These are phyloP conservation scores for Caenorhabditis becei DNA, from an alignment of 2,888 invertebrate species.

Conservation along the genomic window DNA sequence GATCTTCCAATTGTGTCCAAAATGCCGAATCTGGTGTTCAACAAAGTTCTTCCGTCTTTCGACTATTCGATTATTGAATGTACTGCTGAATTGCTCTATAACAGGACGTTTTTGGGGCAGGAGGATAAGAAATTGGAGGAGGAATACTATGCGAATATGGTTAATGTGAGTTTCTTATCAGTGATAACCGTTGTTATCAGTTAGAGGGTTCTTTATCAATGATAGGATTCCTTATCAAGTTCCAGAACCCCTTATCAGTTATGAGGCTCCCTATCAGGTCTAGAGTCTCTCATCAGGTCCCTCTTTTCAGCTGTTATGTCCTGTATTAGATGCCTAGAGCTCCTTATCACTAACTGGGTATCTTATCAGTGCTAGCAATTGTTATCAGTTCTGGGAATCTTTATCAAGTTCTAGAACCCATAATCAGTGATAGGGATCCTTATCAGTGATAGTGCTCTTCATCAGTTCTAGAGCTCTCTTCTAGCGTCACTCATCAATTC, in stretches of 20 bases:
- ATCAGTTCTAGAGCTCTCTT: no score
- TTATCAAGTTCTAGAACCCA: not conserved
- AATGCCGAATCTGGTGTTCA: constrained; percentile 58
- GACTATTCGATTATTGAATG: constrained; percentile 67
- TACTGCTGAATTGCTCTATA: constrained; percentile 61
- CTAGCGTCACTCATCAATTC: no score
- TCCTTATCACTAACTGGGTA: no score
- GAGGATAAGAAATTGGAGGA: constrained; percentile 48
- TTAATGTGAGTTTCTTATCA: constrained; percentile 52
- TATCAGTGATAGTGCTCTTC: no score
- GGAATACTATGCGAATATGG: constrained; percentile 58
- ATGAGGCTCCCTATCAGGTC: no score
- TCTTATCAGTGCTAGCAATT: no score
- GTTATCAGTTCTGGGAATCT: not conserved
- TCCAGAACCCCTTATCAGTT: not conserved
- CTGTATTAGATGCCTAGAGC: no score
- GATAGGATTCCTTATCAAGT: not conserved
- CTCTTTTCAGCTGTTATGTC: no score
- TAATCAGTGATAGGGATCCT: no score
- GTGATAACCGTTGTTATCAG: no score
- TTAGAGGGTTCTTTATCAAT: not conserved
- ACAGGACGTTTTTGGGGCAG: constrained; percentile 61
- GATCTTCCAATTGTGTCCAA: constrained; percentile 45
- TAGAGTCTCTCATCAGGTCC: no score
- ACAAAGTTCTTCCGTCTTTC: constrained; percentile 61